Base-by-base conservation (phyloP, 2,797 vertebrate genomes). In the Tenualosa ilisha region DNA sequence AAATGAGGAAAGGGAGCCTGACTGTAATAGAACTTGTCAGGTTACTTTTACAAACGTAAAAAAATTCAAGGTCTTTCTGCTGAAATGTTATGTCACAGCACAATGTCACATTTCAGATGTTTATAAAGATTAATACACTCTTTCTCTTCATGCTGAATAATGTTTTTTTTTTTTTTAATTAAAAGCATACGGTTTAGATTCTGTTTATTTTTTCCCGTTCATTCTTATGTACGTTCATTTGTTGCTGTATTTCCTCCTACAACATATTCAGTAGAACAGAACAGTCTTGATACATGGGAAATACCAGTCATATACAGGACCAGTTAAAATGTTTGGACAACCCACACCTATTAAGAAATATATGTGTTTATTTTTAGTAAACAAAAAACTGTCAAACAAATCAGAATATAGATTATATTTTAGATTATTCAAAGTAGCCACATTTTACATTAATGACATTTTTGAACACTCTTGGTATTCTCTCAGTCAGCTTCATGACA, bases 11-110 rank as follows among this genome's bases (percentile, higher is more conserved):
- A 56, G 82, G 40, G 43, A 85, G 63, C 7, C 22, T 82, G 15
- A 87, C 87, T 54, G 59, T 85, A 86, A 86, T 82, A 54, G 61
- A 51, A 31, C 72, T 86, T 84, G 85, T 86, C 68, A 81, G 83
- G 50, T 43, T 40, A 53, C 68, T 84, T 75, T 51, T 31, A 61
- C 26, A 84, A 22, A 46, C 3, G 40, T 46, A 79, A 43, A 22
- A 22, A 43, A 15, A 20, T 17, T 8, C 31, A 24, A 31, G 24
- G 63, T 26, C 63, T 11, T 3, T 40, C 5, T 75, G 37, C 68
- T 40, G 3, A 40, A 75, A 75, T 75, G 13, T 75, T 17, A 40
- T 43, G 13, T 17, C 17, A 75, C 3, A 43, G 24, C 20, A 59
- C 1, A 20, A 7, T 20, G 72, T 46, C 72, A 79, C 17, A 46